Evolutionary conservation across 2,113 vertebrate species (phyloP), one percentile per base, ranked within the genome.

Genomic region (Chloropsis hardwickii): DNA sequence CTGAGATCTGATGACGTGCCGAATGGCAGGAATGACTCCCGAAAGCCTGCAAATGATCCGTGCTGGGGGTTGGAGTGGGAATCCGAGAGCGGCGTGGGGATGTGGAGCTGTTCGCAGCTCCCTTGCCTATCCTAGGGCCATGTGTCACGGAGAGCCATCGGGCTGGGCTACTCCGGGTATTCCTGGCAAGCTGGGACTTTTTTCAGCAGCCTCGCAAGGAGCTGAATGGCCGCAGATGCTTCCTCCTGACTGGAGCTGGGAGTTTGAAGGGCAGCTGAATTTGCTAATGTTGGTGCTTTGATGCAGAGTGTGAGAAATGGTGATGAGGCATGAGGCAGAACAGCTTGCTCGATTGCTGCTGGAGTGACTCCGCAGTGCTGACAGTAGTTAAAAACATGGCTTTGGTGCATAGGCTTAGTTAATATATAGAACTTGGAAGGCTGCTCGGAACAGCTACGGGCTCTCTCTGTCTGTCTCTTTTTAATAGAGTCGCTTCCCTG

Each of bases 311-410:
- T 97, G 97, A 97, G 93, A 96, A 97, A 97, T 97, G 97, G 97
- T 98, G 97, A 97, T 97, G 97, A 97, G 97, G 94, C 98, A 97
- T 97, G 97, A 98, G 98, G 97, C 95, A 95, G 97, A 98, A 98
- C 98, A 98, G 98, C 98, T 98, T 98, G 98, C 97, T 97, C 93
- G 84, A 87, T 96, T 93, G 97, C 96, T 97, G 97, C 96, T 97
- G 97, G 96, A 98, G 97, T 96, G 97, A 97, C 97, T 98, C 93
- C 67, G 94, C 91, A 91, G 92, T 78, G 88, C 96, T 97, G 97
- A 96, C 97, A 96, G 95, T 82, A 97, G 97, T 93, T 89, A 79
- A 97, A 94, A 95, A 96, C 95, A 90, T 95, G 94, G 82, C 72
- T 96, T 95, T 96, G 93, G 89, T 84, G 83, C 97, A 96, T 92